Evolutionary conservation across 2,113 vertebrate species (phyloP).

Genomic region (Percina caprodes): DNA sequence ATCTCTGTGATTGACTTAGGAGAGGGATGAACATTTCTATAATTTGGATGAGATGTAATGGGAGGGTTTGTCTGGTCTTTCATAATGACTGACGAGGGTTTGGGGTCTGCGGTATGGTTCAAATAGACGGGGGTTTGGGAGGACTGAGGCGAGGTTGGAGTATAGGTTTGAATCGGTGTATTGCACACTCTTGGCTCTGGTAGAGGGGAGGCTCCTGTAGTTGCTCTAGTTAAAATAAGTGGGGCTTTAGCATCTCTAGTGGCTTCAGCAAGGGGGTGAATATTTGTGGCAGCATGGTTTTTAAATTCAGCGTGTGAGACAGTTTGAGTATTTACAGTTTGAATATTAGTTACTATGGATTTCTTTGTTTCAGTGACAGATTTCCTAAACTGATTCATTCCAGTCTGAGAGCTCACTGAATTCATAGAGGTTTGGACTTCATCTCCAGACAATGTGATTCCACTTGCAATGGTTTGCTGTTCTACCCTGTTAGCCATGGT

Average conservation of each 20-base stretch:
- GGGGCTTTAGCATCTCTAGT: constrained; percentile 24
- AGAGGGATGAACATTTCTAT: constrained; percentile 7
- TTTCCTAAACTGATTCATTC: constrained; percentile 14
- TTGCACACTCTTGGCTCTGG: constrained; percentile 30
- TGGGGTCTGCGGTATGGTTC: constrained; percentile 23
- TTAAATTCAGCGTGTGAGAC: constrained; percentile 6
- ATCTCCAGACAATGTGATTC: not conserved
- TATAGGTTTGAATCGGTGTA: constrained; percentile 10
- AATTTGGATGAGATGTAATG: constrained; percentile 12
- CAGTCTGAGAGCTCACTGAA: constrained; percentile 16
- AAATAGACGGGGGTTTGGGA: constrained; percentile 35
- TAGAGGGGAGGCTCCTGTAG: constrained; percentile 46
- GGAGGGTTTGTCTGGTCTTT: constrained; percentile 30
- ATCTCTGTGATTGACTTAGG: constrained; percentile 14
- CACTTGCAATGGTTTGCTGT: constrained; percentile 25
- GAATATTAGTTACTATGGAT: constrained; percentile 21
- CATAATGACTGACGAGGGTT: not conserved
- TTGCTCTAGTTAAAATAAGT: constrained; percentile 17
- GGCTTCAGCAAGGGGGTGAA: constrained; percentile 8
- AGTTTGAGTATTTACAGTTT: constrained; percentile 21
- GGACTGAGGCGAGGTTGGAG: constrained; percentile 31
- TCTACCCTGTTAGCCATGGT: constrained; percentile 12
- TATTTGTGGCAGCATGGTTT: not conserved
- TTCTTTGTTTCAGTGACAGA: constrained; percentile 27
- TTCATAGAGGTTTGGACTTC: constrained; percentile 5